Base-by-base conservation (phyloP, 2,113 vertebrate species). In the Terrapene triunguis region DNA sequence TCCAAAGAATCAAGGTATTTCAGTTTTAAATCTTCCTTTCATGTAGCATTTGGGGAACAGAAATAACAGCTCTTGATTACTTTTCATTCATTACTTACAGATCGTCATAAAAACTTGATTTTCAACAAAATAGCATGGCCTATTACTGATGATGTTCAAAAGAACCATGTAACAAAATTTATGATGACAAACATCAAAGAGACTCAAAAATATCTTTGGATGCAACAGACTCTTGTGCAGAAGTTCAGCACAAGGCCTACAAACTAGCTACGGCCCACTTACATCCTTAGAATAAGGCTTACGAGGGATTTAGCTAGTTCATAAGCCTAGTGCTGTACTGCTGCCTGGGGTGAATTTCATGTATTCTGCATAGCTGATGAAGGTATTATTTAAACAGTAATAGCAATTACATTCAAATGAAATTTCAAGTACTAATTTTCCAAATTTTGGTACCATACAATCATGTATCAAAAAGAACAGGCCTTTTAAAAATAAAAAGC, bases 21-120 rank as follows among this genome's bases (percentile, higher is more conserved):
- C 17, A 72, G 8, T 38, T 72, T 38, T 72, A 72, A 72, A 54
- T 0, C 0, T 82, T 6, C 29, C 24, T 83, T 55, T 0, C 0
- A 74, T 1, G 3, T 35, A 84, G 5, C 32, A 53, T 51, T 90
- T 90, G 47, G 85, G 42, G 14, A 95, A 59, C 0, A 80, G 21
- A 87, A 89, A 88, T 85, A 38, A 81, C 19, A 54, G 5, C 80
- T 53, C 50, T 47, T 51, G 42, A n/a, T 62, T 10, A 25, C 25
- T 69, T 79, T 88, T 87, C 47, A 72, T 25, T 76, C 12, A 27
- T 47, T 47, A 47, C 42, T 78, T 27, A 44, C 5, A 78, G 42
- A 10, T 47, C 7, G 12, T 13, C 48, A 21, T 1, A 79, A 74
- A 92, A 32, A 0, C 1, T 8, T 21, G n/a, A 5, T 65, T 92